Base-by-base conservation (phyloP, 2,888 invertebrate species). In the Plebejus melissa region DNA sequence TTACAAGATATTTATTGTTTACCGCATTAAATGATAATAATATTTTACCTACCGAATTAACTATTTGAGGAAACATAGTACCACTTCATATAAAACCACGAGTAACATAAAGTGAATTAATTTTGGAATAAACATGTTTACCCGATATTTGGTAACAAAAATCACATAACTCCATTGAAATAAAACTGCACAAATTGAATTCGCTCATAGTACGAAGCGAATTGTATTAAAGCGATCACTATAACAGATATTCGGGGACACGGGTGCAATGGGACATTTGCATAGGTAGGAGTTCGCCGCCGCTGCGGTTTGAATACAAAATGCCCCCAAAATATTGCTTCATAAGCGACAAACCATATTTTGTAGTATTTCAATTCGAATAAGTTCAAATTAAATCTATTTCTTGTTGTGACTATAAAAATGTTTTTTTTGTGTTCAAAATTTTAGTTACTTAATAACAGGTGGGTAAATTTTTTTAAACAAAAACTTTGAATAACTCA, bases 271-370 rank as follows among this genome's bases (percentile, higher is more conserved):
- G 85, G 84, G 76, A 80, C 84, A 88, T 89, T 89, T 87, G 88
- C 89, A 90, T 90, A 87, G 84, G 85, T 86, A 87, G 83, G 81
- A 85, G 85, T 83, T 86, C 83, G 83, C 81, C 80, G 16, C 54
- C 80, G 83, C 85, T 87, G 87, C 85, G 81, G 81, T 82, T 81
- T 87, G 90, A 87, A 91, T 90, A 89, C 86, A 82, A 88, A 90
- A 88, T 84, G 78, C 78, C 80, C 79, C 79, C 81, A 82, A 84
- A 84, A 85, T 83, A 82, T 82, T 80, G 82, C 85, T 86, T 84
- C 84, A 84, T 86, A 87, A 85, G 82, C 84, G 81, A 81, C 80
- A 80, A 80, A 77, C 82, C 82, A 85, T 84, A 84, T 83, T 83
- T 77, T 77, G 75, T 77, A 75, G 77, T 71, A 76, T 79, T 76